phyloP scores from a whole-genome alignment of 2,797 vertebrate genomes.

The Scleropages formosus region DNA sequence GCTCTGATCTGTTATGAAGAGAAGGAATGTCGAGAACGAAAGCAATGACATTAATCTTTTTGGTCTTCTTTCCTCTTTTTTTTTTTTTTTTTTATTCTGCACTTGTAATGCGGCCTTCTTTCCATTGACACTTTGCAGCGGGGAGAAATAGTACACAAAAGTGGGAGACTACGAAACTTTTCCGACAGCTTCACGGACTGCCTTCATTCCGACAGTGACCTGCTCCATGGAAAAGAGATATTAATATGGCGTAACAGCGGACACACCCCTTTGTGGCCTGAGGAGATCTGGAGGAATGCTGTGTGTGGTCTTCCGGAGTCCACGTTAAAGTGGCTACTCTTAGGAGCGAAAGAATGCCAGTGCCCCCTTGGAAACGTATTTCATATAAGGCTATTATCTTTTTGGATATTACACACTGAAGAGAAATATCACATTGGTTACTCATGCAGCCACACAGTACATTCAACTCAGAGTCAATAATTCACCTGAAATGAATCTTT shows the following conservation, averaged over 20 bases:
- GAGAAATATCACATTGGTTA: too few species aligned
- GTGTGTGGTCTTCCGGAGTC: background rate
- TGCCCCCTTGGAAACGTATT: too few species aligned
- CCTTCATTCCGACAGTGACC: background rate
- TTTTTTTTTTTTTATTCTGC: background rate
- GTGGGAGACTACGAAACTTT: background rate
- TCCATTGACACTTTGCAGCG: background rate
- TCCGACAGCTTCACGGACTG: too few species aligned
- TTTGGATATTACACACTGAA: too few species aligned
- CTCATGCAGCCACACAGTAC: too few species aligned
- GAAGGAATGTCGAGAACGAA: constrained; percentile 51
- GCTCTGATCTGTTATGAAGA: constrained; percentile 56
- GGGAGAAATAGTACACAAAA: background rate
- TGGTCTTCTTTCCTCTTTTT: constrained; percentile 9
- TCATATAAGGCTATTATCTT: too few species aligned
- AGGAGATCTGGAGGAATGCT: constrained; percentile 3
- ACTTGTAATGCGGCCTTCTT: background rate
- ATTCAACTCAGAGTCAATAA: too few species aligned
- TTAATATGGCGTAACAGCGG: background rate
- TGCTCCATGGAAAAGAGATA: background rate
- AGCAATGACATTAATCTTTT: constrained; percentile 58
- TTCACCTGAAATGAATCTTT: too few species aligned
- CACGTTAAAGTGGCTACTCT: too few species aligned
- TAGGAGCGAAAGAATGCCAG: too few species aligned
- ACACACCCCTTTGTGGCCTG: background rate